Conservation (phyloP, 2,888 invertebrate genomes). For the Parnassius glacialis region DNA sequence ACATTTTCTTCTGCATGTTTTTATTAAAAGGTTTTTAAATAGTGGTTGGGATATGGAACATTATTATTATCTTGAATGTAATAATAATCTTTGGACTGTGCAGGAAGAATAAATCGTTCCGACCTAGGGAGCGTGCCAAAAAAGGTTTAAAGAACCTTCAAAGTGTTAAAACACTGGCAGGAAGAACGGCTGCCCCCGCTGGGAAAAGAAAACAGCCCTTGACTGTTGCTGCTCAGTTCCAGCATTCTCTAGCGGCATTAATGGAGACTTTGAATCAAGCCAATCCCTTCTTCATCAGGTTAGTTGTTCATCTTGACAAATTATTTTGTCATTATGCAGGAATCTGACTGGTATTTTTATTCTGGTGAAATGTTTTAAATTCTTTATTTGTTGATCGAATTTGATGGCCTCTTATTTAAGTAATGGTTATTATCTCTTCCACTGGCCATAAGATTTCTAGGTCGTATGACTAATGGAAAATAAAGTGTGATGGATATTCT, state of each 20-base stretch:
- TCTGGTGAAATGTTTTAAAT: too few species aligned
- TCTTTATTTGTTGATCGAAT: too few species aligned
- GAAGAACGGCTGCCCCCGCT: constrained; percentile 83
- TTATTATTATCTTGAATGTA: constrained; percentile 12
- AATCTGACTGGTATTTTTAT: too few species aligned
- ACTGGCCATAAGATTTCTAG: too few species aligned
- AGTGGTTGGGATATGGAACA: constrained; percentile 10
- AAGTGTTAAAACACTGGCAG: constrained; percentile 94
- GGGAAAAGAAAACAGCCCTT: constrained; percentile 91
- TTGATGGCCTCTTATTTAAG: too few species aligned
- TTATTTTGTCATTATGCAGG: too few species aligned
- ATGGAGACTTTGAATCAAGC: constrained; percentile 96
- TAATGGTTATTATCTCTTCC: too few species aligned
- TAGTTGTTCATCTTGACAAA: background rate
- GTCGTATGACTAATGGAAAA: too few species aligned
- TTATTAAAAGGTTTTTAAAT: background rate
- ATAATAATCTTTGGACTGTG: constrained; percentile 28
- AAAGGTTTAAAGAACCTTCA: constrained; percentile 94
- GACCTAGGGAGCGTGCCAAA: constrained; percentile 91
- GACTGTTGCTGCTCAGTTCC: constrained; percentile 97
- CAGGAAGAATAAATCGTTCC: constrained; percentile 96
- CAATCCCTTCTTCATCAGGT: constrained; percentile 81
- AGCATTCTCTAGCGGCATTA: constrained; percentile 93
- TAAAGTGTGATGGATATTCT: too few species aligned
- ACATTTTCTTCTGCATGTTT: constrained; percentile 14